Base-by-base conservation (phyloP, 2,888 invertebrate genomes). In the Fragum whitleyi region DNA sequence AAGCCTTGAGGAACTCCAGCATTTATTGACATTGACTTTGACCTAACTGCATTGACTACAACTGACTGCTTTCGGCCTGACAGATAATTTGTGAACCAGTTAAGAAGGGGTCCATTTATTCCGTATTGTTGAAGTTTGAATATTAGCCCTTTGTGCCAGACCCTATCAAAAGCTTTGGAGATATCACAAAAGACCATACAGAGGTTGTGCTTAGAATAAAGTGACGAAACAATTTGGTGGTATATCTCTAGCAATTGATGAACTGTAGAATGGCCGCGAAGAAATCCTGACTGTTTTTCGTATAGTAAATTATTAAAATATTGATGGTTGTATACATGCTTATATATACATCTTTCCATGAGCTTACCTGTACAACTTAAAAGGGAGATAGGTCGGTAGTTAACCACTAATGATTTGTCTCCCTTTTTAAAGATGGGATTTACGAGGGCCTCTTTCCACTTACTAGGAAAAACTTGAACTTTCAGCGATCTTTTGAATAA, bases 1-100 rank as follows among this genome's bases (percentile, higher is more conserved):
- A 76, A 80, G 3, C 73, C 80, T 57, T 80, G 73, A 7, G 74
- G 70, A 6, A 80, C 68, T 39, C 67, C 62, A 16, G 61, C 62
- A 14, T 21, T 29, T 0, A 68, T 39, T 19, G 67, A 21, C 11
- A 28, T 55, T n/a, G 29, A 26, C 32, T 28, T 47, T 19, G 62
- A 71, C 0, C 5, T 5, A 42, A 42, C 21, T 21, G 53, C 39
- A 1, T 36, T 19, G 11, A 78, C 14, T 19, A 72, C 65, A n/a
- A n/a, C n/a, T n/a, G n/a, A n/a, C n/a, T n/a, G n/a, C n/a, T n/a
- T n/a, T n/a, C n/a, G n/a, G n/a, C n/a, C n/a, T n/a, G n/a, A n/a
- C n/a, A n/a, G n/a, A n/a, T n/a, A n/a, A n/a, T n/a, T n/a, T n/a
- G n/a, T n/a, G n/a, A n/a, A n/a, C n/a, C n/a, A n/a, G n/a, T n/a